Percentiles rank a stretch among this genome's conserved stretches.
Evolutionary conservation across 2,113 vertebrate genomes (phyloP).

Genomic region (Glaucidium brasilianum): DNA sequence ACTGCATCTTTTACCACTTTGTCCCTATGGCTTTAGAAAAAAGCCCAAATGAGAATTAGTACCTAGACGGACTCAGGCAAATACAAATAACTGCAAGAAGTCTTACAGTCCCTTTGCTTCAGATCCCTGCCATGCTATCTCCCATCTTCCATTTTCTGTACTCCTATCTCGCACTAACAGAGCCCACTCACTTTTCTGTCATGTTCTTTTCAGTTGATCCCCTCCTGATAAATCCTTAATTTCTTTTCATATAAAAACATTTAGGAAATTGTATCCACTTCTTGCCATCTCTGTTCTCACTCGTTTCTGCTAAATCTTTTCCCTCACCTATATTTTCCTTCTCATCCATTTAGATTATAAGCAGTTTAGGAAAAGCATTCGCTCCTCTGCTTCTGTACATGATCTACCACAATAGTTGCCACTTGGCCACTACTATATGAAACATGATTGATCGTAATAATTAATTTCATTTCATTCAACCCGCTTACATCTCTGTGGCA

Average conservation of each 20-base stretch:
- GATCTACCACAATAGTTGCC: neutral
- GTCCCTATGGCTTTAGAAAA: neutral
- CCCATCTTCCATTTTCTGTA: neutral
- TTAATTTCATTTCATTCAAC: neutral
- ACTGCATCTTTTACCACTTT: neutral
- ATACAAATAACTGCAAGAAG: neutral
- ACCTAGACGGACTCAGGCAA: neutral
- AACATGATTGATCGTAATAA: constrained; percentile 22
- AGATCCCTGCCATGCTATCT: neutral
- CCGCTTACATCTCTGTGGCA: neutral
- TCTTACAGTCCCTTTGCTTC: neutral
- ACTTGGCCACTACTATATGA: neutral
- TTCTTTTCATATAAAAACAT: neutral
- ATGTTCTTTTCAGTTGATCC: neutral
- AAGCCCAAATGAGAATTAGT: neutral
- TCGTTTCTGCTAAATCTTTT: neutral
- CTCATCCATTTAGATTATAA: neutral
- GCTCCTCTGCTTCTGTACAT: neutral
- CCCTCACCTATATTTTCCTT: neutral
- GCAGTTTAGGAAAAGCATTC: neutral
- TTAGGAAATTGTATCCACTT: neutral
- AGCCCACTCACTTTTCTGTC: neutral
- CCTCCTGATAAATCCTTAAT: neutral
- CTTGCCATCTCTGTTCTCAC: neutral
- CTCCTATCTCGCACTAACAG: neutral